These are phyloP conservation scores for Manis javanica DNA, from an alignment of 2,797 vertebrate genomes.

Conservation along the genomic window DNA sequence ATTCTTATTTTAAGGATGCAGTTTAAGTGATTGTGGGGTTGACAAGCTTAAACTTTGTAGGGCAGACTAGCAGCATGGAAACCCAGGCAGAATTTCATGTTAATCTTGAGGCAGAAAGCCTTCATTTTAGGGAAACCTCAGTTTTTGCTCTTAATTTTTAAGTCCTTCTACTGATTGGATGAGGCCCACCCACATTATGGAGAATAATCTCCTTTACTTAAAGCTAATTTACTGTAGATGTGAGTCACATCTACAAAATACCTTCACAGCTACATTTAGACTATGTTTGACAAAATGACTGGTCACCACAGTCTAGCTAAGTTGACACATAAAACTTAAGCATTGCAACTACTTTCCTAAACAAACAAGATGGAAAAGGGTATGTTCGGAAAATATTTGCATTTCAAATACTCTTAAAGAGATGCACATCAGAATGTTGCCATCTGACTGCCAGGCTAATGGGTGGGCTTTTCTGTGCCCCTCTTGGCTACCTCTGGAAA, in stretches of 20 bases:
- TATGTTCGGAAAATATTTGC: neutral
- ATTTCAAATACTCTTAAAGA: constrained; percentile 14
- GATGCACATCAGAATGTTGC: neutral
- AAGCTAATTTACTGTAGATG: neutral
- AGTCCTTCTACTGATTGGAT: neutral
- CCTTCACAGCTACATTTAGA: neutral
- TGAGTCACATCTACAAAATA: neutral
- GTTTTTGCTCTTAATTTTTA: neutral
- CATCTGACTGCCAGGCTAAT: neutral
- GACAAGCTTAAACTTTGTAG: neutral
- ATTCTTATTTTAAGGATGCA: neutral
- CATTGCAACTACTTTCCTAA: neutral
- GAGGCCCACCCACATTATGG: neutral
- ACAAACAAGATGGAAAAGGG: neutral
- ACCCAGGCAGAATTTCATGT: neutral
- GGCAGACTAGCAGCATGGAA: neutral
- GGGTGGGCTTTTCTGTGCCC: constrained; percentile 21
- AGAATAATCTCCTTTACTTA: neutral
- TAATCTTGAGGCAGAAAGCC: neutral
- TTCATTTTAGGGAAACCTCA: neutral
- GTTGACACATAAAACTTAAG: neutral
- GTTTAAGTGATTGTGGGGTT: too few relatives aligned
- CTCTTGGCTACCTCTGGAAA: constrained; percentile 78
- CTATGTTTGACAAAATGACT: neutral
- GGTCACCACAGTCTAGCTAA: neutral